A percentile compares a stretch with the other conserved stretches of the same genome.
Conservation (phyloP, 2,888 invertebrate species). For the Alloplasta piceator region DNA sequence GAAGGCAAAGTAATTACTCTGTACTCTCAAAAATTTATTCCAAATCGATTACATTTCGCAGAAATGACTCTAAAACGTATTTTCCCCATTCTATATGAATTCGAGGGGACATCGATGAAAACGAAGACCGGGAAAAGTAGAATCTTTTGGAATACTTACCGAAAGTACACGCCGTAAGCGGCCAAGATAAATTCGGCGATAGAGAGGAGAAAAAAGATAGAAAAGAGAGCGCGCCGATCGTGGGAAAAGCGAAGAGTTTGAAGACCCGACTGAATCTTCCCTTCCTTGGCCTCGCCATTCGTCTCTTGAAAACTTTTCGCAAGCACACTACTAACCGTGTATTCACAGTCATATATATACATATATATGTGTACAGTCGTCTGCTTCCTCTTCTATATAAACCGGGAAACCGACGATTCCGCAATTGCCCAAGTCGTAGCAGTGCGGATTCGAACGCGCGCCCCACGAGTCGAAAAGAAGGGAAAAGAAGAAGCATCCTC, state of each 20-base stretch:
- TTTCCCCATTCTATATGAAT: neutral
- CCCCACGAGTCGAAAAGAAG: slow-evolving; percentile 10
- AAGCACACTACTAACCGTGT: slow-evolving; percentile 32
- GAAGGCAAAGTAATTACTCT: no score
- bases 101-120: neutral
- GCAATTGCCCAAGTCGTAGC: slow-evolving; percentile 33
- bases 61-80: slow-evolving; percentile 22
- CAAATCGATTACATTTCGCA: neutral
- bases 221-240: slow-evolving; percentile 1
- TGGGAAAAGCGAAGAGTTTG: slow-evolving; percentile 47
- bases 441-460: slow-evolving; percentile 41
- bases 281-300: slow-evolving; percentile 28
- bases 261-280: slow-evolving; percentile 49
- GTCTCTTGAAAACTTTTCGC: slow-evolving; percentile 49
- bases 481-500: slow-evolving; percentile 36
- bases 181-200: slow-evolving; percentile 49
- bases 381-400: neutral
- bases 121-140: slow-evolving; percentile 1
- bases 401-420: slow-evolving; percentile 49
- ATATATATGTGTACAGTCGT: neutral
- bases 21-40: slow-evolving; percentile 1
- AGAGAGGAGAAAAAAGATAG: neutral
- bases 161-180: slow-evolving; percentile 49
- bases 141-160: slow-evolving; percentile 50
- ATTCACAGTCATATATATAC: neutral